phyloP scores from a whole-genome alignment of 2,888 invertebrate species.

The Andrena fulva region DNA sequence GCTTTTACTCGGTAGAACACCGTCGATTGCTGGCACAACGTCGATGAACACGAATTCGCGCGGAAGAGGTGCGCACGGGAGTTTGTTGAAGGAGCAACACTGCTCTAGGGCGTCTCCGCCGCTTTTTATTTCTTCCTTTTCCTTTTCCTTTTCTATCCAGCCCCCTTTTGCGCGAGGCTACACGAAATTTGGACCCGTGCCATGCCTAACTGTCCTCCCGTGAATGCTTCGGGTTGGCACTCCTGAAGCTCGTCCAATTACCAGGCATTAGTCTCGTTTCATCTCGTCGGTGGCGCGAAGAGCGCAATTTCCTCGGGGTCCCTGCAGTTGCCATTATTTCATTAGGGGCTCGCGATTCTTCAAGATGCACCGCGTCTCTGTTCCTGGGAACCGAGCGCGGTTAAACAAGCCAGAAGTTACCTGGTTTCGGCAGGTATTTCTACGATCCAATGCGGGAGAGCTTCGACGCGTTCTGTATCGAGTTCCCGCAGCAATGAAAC shows the following conservation, averaged over 20 bases:
- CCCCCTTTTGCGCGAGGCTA: slow-evolving; percentile 32
- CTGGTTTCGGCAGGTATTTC: not conserved
- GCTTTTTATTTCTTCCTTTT: slow-evolving; percentile 10
- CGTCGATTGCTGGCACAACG: not conserved
- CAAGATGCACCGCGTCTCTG: slow-evolving; percentile 14
- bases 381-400: not conserved
- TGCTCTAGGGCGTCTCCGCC: not conserved
- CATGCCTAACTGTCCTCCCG: slow-evolving; percentile 59
- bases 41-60: slow-evolving; percentile 20
- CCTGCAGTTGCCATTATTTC: slow-evolving; percentile 37
- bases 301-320: slow-evolving; percentile 44
- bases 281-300: slow-evolving; percentile 45
- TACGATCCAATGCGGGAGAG: too few relatives aligned
- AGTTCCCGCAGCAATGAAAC: not conserved
- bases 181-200: slow-evolving; percentile 65
- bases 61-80: slow-evolving; percentile 2
- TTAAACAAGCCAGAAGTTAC: slow-evolving; percentile 5
- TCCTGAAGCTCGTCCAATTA: slow-evolving; percentile 59
- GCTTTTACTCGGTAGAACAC: not conserved
- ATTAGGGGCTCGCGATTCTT: slow-evolving; percentile 34
- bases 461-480: too few relatives aligned
- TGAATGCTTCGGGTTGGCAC: slow-evolving; percentile 46
- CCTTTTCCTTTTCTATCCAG: slow-evolving; percentile 17
- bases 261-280: slow-evolving; percentile 66
- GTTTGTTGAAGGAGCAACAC: slow-evolving; percentile 9